Evolutionary conservation across 2,888 invertebrate species (phyloP).

Genomic region (Panopea generosa): DNA sequence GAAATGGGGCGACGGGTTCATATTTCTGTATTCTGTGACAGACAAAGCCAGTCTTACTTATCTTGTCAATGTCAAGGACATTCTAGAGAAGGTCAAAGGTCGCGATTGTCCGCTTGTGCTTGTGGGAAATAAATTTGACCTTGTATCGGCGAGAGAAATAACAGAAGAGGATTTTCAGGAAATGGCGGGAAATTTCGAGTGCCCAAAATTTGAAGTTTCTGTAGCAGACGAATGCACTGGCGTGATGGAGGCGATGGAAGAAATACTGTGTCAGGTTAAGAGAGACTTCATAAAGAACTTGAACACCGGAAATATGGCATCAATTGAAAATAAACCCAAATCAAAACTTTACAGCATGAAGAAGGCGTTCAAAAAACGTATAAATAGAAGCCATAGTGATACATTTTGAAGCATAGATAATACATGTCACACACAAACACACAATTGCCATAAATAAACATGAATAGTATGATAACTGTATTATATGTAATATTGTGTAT

Average conservation of each 20-base stretch:
- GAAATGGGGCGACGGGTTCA: conserved; percentile 95
- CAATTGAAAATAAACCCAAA: conserved; percentile 67
- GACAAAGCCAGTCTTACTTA: conserved; percentile 94
- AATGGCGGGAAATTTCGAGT: conserved; percentile 73
- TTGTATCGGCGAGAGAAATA: conserved; percentile 74
- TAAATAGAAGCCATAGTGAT: conserved; percentile 80
- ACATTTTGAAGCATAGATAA: conserved; percentile 48
- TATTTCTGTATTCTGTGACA: conserved; percentile 95
- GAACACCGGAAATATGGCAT: conserved; percentile 48
- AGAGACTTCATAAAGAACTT: conserved; percentile 75
- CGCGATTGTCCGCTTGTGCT: conserved; percentile 73
- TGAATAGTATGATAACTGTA: no score
- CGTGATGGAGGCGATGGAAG: conserved; percentile 79
- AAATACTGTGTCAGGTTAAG: conserved; percentile 77
- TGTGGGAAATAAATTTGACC: conserved; percentile 80
- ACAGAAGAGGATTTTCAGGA: conserved; percentile 74
- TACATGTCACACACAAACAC: no score
- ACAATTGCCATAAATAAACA: not conserved
- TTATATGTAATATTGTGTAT: no score
- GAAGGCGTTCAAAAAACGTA: conserved; percentile 80
- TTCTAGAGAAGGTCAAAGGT: conserved; percentile 65
- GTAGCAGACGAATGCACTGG: conserved; percentile 79
- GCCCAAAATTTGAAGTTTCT: conserved; percentile 80
- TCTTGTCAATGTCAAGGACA: conserved; percentile 88
- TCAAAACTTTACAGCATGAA: conserved; percentile 81